Base-by-base conservation (phyloP, 2,888 invertebrate genomes). In the Ophioninae sp. region DNA sequence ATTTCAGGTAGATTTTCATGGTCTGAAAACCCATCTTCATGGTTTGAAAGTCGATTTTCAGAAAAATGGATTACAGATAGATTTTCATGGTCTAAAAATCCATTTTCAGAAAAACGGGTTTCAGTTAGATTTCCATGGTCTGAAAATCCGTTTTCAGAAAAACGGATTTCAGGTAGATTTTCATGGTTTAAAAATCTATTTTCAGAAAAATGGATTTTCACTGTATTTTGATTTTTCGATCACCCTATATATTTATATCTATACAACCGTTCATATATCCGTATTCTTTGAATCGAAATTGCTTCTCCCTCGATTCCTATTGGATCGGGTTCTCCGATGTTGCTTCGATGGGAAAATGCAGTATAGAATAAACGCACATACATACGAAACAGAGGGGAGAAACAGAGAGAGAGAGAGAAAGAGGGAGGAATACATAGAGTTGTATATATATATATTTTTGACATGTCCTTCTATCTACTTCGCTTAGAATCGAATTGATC, bases 201-300 rank as follows among this genome's bases (percentile, higher is more conserved):
- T n/a, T n/a, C n/a, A n/a, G 13, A 0, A 2, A 20, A 6, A 2
- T 58, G 58, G 17, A 30, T 63, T 30, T 9, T 63, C 63, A 13
- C 30, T 30, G 1, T 30, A 17, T 30, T 63, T 69, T 17, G n/a
- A 37, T 73, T 73, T 41, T 73, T 13, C 7, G 39, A 44, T 41
- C 73, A 73, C 73, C 73, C 73, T 61, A 61, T 73, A 73, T 63
- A 61, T 73, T 61, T 63, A 61, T 61, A 61, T 44, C 61, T 17
- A 22, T 72, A 73, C 61, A 23, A 41, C 41, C 23, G 61, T 22
- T 59, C 17, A 41, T 61, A 17, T 13, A 61, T 72, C 59, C 61
- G 61, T 61, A 6, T 72, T 72, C 61, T 61, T 20, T 41, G 59
- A n/a, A 37, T 17, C 41, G 72, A 30, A 61, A 61, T 61, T 72